Evolutionary conservation across 2,888 invertebrate genomes (phyloP).

Genomic region (Sceliomorpha sp.): DNA sequence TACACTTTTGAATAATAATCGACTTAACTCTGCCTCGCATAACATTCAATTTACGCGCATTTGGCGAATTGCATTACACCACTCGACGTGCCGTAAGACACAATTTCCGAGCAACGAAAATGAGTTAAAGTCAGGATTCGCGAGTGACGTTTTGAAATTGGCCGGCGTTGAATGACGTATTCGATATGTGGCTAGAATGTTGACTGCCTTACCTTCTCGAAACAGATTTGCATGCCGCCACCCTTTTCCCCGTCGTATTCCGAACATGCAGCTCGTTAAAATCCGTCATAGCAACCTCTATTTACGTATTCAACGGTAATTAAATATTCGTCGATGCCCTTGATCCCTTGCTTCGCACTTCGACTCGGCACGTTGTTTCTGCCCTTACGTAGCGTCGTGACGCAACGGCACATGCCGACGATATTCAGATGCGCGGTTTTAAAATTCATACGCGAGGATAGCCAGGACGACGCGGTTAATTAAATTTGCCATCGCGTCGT

Average conservation of each 20-base stretch:
- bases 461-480: slow-evolving; percentile 57
- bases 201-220: slow-evolving; percentile 18
- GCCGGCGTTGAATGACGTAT: slow-evolving; percentile 23
- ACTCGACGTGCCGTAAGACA: slow-evolving; percentile 17
- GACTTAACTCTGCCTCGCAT: slow-evolving; percentile 28
- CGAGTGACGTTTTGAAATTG: slow-evolving; percentile 23
- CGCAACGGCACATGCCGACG: slow-evolving; percentile 31
- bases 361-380: slow-evolving; percentile 29
- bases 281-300: slow-evolving; percentile 51
- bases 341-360: slow-evolving; percentile 22
- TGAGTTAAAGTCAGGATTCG: slow-evolving; percentile 11
- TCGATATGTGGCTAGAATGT: slow-evolving; percentile 14
- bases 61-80: slow-evolving; percentile 16
- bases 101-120: slow-evolving; percentile 15
- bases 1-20: slow-evolving; percentile 34
- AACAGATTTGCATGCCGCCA: slow-evolving; percentile 30
- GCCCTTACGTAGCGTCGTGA: slow-evolving; percentile 26
- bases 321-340: slow-evolving; percentile 58
- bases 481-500: slow-evolving; percentile 56
- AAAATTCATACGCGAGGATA: slow-evolving; percentile 60
- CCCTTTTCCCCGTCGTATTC: slow-evolving; percentile 19
- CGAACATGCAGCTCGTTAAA: slow-evolving; percentile 47
- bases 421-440: slow-evolving; percentile 57
- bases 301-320: slow-evolving; percentile 62
- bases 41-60: slow-evolving; percentile 31